phyloP scores from a whole-genome alignment of 2,113 vertebrate species.

The Myocastor coypus region DNA sequence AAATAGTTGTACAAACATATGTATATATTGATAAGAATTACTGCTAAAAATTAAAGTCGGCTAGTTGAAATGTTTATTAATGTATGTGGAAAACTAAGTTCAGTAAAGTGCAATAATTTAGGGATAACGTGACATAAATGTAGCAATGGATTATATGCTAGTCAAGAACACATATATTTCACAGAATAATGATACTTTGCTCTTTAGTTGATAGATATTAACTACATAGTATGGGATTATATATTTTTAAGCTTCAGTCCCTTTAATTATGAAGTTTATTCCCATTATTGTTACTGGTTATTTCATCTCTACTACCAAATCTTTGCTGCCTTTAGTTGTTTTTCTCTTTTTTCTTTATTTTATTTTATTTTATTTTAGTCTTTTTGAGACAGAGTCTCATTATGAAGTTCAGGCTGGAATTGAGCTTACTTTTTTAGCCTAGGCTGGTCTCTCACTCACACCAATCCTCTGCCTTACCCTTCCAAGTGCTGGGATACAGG shows the following conservation, averaged over 20 bases:
- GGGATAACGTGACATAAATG: not conserved
- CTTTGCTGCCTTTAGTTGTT: not conserved
- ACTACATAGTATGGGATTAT: not conserved
- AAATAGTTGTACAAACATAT: not conserved
- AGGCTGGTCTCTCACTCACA: too few relatives aligned
- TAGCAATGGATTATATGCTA: not conserved
- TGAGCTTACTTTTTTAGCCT: too few relatives aligned
- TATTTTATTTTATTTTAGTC: too few relatives aligned
- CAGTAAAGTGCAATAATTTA: constrained; percentile 21
- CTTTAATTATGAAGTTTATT: constrained; percentile 40
- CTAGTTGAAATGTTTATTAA: not conserved
- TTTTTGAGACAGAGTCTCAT: too few relatives aligned
- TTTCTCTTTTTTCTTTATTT: not conserved
- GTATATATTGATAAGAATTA: not conserved
- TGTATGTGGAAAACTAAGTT: not conserved
- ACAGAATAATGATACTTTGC: constrained; percentile 25
- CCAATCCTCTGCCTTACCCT: too few relatives aligned
- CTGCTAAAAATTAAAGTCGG: not conserved
- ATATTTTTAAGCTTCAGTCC: not conserved
- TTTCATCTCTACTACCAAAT: not conserved
- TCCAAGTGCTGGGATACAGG: too few relatives aligned
- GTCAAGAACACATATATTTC: not conserved
- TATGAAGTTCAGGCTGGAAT: too few relatives aligned
- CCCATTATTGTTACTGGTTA: not conserved
- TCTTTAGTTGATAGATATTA: not conserved